phyloP scores from a whole-genome alignment of 2,797 vertebrate species.

The Prionace glauca region DNA sequence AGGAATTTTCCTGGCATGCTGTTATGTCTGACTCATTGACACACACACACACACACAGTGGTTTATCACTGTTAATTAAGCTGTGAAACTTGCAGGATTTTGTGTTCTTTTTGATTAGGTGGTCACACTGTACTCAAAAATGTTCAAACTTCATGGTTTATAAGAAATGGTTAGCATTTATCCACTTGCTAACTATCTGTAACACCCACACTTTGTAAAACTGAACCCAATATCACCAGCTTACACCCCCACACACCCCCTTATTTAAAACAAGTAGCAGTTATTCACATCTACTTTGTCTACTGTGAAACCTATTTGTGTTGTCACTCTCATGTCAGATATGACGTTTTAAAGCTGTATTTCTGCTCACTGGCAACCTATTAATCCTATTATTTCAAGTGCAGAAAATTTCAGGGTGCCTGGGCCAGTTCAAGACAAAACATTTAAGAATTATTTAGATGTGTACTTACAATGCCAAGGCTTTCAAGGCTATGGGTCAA shows the following conservation, averaged over 20 bases:
- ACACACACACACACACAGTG: neutral
- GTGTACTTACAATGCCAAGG: too few relatives aligned
- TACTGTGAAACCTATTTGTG: neutral
- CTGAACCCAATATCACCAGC: neutral
- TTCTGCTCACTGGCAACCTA: neutral
- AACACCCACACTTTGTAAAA: neutral
- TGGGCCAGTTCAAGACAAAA: too few relatives aligned
- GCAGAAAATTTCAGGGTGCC: neutral
- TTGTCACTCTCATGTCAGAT: neutral
- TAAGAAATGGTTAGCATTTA: neutral
- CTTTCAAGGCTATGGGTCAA: too few relatives aligned
- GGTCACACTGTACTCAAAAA: neutral
- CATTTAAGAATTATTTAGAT: too few relatives aligned
- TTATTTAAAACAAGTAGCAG: too few relatives aligned
- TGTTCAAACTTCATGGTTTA: neutral
- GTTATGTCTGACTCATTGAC: neutral
- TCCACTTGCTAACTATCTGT: neutral
- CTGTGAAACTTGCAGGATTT: neutral
- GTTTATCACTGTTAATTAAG: neutral
- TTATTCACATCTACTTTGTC: too few relatives aligned
- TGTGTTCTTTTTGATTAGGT: neutral
- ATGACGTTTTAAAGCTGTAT: neutral
- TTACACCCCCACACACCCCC: neutral
- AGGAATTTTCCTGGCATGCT: neutral
- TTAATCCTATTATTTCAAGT: neutral